Conservation (phyloP, 2,797 vertebrate species). For the Phataginus tetradactyla region DNA sequence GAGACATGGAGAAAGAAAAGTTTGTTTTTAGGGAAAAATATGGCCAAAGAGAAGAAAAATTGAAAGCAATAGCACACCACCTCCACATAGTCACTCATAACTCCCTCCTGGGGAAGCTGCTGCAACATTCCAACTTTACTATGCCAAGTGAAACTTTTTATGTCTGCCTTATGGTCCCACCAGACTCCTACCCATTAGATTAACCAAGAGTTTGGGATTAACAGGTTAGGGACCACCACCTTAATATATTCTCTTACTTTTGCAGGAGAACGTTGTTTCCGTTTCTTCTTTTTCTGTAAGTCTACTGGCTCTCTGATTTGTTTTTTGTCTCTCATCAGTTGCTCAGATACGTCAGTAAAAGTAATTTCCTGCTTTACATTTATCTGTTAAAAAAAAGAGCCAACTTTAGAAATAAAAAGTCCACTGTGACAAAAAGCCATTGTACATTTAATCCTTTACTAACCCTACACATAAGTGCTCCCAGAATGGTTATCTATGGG, state of each 20-base stretch:
- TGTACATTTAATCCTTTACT: constrained; percentile 14
- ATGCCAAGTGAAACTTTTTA: neutral
- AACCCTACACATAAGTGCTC: neutral
- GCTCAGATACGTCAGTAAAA: constrained; percentile 92
- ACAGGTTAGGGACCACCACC: constrained; percentile 52
- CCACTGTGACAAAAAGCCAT: constrained; percentile 50
- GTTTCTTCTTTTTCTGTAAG: constrained; percentile 98
- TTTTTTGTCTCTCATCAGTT: constrained; percentile 95
- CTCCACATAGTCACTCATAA: neutral
- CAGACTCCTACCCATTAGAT: neutral
- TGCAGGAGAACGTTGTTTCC: constrained; percentile 98
- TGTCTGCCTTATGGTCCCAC: neutral
- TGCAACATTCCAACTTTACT: neutral
- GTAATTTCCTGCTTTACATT: constrained; percentile 99
- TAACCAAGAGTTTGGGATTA: constrained; percentile 1
- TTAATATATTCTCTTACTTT: constrained; percentile 91
- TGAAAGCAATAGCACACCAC: neutral
- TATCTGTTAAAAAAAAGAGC: constrained; percentile 89
- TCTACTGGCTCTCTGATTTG: constrained; percentile 93
- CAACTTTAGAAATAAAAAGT: constrained; percentile 74
- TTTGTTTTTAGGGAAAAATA: constrained; percentile 24
- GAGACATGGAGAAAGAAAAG: neutral
- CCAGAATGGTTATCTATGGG: neutral
- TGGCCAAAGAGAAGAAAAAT: neutral
- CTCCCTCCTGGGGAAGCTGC: neutral